These are phyloP conservation scores for Chlorospingus semifuscus DNA, from an alignment of 2,797 vertebrate species.

Conservation along the genomic window DNA sequence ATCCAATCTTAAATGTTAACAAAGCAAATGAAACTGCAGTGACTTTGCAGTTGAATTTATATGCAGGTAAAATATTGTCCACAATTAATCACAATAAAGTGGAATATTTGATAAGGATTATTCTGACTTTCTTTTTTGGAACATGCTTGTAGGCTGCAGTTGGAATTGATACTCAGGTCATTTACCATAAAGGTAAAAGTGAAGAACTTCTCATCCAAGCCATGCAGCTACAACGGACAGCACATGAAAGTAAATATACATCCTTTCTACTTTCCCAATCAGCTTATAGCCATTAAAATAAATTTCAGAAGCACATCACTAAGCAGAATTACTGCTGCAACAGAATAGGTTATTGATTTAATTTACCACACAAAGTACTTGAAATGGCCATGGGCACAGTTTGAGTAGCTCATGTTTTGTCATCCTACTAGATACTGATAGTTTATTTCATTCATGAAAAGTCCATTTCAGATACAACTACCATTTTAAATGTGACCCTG, in stretches of 20 bases:
- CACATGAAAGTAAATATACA: constrained; percentile 80
- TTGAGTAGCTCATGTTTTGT: not conserved
- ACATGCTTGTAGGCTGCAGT: constrained; percentile 77
- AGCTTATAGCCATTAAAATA: not conserved
- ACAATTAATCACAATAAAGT: not conserved
- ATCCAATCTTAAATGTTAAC: not conserved
- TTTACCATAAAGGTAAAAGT: constrained; percentile 81
- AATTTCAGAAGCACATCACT: constrained; percentile 3
- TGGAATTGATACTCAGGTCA: constrained; percentile 84
- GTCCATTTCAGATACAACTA: not conserved
- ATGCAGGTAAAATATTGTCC: not conserved
- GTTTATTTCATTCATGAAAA: not conserved
- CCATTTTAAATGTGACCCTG: not conserved
- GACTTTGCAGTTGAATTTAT: not conserved
- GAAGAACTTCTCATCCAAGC: constrained; percentile 81
- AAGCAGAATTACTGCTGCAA: constrained; percentile 4
- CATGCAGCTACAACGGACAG: constrained; percentile 76
- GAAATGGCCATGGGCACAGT: not conserved
- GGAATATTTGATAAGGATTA: not conserved
- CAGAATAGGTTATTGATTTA: not conserved
- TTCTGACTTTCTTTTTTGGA: constrained; percentile 24
- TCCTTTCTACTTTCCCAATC: not conserved
- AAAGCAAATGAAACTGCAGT: not conserved
- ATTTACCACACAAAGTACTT: not conserved
- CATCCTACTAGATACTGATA: not conserved